Conservation (phyloP, 2,113 vertebrate genomes). For the Oreotrochilus melanogaster region DNA sequence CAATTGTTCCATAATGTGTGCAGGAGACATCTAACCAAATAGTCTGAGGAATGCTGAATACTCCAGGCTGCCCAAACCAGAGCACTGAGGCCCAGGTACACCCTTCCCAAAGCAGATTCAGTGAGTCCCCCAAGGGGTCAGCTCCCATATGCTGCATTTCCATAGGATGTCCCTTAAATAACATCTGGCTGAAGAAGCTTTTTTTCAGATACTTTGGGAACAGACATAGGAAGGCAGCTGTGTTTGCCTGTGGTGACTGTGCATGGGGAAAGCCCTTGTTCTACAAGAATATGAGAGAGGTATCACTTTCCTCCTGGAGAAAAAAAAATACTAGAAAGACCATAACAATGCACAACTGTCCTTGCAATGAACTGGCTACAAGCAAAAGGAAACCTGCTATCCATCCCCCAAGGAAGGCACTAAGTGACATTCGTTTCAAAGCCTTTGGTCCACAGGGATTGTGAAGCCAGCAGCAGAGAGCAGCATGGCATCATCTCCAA, state of each 20-base stretch:
- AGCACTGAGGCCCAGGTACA: not conserved
- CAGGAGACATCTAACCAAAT: not conserved
- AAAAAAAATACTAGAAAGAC: not conserved
- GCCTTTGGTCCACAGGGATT: not conserved
- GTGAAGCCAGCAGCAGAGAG: not conserved
- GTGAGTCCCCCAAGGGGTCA: not conserved
- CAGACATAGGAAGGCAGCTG: accelerated
- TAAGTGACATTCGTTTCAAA: not conserved
- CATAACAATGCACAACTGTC: not conserved
- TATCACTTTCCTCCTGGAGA: not conserved
- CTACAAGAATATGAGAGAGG: not conserved
- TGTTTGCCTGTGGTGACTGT: not conserved
- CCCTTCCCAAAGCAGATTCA: not conserved
- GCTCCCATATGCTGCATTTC: not conserved
- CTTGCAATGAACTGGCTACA: not conserved
- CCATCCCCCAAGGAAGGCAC: not conserved
- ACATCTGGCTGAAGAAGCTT: not conserved
- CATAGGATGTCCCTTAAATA: not conserved
- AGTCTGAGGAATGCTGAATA: not conserved
- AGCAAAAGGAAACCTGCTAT: not conserved
- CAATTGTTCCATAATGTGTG: not conserved
- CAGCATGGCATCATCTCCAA: not conserved
- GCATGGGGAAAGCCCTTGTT: not conserved
- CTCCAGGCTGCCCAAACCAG: not conserved
- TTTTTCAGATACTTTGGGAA: not conserved